Base-by-base conservation (phyloP, 2,888 invertebrate species). In the Cosmopolites sordidus region DNA sequence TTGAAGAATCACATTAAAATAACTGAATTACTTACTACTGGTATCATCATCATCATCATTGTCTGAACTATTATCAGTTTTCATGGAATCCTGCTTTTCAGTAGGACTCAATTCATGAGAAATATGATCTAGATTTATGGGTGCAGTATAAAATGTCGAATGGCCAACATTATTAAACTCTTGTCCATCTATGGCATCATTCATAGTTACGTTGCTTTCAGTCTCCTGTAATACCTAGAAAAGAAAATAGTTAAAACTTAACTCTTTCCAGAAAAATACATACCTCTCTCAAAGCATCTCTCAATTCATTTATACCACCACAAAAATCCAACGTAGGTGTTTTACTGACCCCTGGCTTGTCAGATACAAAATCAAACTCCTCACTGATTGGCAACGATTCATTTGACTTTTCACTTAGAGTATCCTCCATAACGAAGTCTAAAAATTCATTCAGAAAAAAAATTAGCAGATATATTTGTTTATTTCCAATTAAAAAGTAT, bases 31-130 rank as follows among this genome's bases (percentile, higher is more conserved):
- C 65, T 62, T 54, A 60, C 51, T 53, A 60, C 51, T 53, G 63
- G 66, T 68, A 72, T 84, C 84, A 15, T 56, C 53, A 27, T 60
- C 61, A 54, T 61, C 66, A 48, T 66, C 84, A 77, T 87, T 87
- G 66, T 88, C 88, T 48, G 84, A 84, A 57, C 85, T 87, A 65
- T 86, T 85, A 59, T 82, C 83, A 1, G 87, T 85, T 70, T 89
- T 89, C 86, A 87, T 88, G 57, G 81, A 79, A 68, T 89, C 89
- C 62, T 87, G 86, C 66, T 89, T 89, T 71, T 89, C 89, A 14
- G 68, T 67, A 8, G 77, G 75, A 8, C 76, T 67, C 16, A 70
- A 62, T 14, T 69, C 70, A 40, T 62, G 58, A 47, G 61, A 66
- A 52, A 71, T 53, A 2, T 72, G 70, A 56, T 71, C 73, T 6